These are phyloP conservation scores for Lagocephalus sceleratus DNA, from an alignment of 2,797 vertebrate genomes.

Conservation along the genomic window DNA sequence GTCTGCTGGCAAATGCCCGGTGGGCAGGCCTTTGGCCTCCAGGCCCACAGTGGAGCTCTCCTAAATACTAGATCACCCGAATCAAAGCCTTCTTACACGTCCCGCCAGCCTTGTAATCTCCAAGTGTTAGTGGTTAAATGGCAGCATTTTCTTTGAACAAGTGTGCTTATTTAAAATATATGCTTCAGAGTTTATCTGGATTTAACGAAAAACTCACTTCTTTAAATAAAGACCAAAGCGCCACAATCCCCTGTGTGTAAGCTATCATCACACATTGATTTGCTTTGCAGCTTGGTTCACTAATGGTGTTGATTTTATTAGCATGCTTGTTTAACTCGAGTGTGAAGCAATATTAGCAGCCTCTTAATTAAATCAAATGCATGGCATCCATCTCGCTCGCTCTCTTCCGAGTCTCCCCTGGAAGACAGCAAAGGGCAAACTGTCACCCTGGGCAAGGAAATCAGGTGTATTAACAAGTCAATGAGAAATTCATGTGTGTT, in stretches of 20 bases:
- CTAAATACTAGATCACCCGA: not conserved
- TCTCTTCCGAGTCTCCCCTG: constrained; percentile 17
- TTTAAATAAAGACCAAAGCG: constrained; percentile 2
- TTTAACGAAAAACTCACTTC: too few relatives aligned
- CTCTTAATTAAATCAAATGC: constrained; percentile 61
- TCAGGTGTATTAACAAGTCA: constrained; percentile 73
- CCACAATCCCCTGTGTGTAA: constrained; percentile 11
- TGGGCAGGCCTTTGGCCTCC: too few relatives aligned
- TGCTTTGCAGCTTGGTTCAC: constrained; percentile 35
- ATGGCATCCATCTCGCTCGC: constrained; percentile 14
- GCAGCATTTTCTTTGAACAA: not conserved
- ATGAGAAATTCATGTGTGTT: constrained; percentile 67
- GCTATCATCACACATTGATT: constrained; percentile 35
- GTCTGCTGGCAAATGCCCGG: too few relatives aligned
- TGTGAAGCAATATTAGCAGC: constrained; percentile 35
- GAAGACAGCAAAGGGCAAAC: constrained; percentile 61
- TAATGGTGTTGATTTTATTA: constrained; percentile 53
- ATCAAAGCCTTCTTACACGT: not conserved
- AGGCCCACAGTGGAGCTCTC: too few relatives aligned
- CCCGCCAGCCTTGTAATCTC: not conserved
- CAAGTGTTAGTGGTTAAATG: not conserved
- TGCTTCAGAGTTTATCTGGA: too few relatives aligned
- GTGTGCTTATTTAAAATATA: too few relatives aligned
- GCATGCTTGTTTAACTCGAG: constrained; percentile 49
- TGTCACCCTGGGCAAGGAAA: constrained; percentile 48